Percentiles rank a stretch among this genome's conserved stretches.
These are phyloP conservation scores for Sebastes cheni DNA, from an alignment of 2,797 vertebrate species.

Conservation along the genomic window DNA sequence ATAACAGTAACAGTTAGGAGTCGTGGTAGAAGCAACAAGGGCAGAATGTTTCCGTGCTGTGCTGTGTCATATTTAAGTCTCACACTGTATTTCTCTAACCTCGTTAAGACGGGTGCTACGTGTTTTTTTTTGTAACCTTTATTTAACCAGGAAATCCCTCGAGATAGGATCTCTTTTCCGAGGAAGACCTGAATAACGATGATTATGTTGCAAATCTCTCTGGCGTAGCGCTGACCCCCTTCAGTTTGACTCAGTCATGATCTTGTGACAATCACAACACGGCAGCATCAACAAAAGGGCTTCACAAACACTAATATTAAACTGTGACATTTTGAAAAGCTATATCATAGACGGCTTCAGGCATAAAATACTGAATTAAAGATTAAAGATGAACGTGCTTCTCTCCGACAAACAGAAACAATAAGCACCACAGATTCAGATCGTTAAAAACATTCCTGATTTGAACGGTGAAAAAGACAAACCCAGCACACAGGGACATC, in stretches of 20 bases:
- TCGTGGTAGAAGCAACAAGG: neutral
- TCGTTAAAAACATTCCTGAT: neutral
- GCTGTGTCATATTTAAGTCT: neutral
- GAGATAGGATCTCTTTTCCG: neutral
- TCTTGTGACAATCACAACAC: conserved; percentile 40
- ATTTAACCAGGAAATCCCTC: neutral
- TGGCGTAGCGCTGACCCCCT: neutral
- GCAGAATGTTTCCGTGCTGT: neutral
- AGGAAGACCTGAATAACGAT: neutral
- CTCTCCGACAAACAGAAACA: neutral
- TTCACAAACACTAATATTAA: neutral
- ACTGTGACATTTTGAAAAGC: neutral
- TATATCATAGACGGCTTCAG: neutral
- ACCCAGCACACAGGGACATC: neutral
- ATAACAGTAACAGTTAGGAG: neutral
- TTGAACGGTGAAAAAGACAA: neutral
- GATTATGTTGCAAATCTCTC: neutral
- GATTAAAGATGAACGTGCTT: neutral
- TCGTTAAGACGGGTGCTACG: neutral
- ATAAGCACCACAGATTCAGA: neutral
- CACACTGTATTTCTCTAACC: neutral
- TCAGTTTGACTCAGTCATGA: conserved; percentile 21
- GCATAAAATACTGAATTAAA: neutral
- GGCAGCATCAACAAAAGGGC: conserved; percentile 4
- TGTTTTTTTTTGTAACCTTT: neutral